Conservation (phyloP, 1,140 invertebrate species). For the Bombus fervidus region DNA sequence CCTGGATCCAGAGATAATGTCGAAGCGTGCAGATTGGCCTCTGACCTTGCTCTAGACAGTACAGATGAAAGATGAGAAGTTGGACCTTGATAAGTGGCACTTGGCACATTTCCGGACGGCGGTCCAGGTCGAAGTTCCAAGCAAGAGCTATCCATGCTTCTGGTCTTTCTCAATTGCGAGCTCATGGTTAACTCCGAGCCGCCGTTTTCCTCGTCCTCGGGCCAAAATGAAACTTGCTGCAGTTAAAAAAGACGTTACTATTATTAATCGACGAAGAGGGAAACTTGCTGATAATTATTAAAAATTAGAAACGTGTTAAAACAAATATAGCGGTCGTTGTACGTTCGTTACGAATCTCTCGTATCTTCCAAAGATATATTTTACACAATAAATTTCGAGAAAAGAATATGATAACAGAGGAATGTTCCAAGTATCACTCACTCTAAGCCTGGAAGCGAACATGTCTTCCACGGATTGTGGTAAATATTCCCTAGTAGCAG, state of each 20-base stretch:
- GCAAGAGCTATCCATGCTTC: slow-evolving; percentile 94
- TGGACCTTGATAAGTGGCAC: slow-evolving; percentile 63
- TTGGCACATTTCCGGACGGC: slow-evolving; percentile 66
- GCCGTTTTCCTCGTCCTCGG: slow-evolving; percentile 86
- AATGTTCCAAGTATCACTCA: slow-evolving; percentile 70
- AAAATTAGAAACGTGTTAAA: background rate
- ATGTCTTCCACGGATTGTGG: slow-evolving; percentile 91
- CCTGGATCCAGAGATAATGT: slow-evolving; percentile 84
- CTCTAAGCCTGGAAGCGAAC: slow-evolving; percentile 89
- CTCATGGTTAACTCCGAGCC: slow-evolving; percentile 84
- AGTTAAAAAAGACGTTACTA: slow-evolving; percentile 26
- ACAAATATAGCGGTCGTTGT: too few species aligned
- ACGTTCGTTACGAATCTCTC: background rate
- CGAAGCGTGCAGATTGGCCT: slow-evolving; percentile 91
- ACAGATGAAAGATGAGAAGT: slow-evolving; percentile 74
- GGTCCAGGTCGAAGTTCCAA: slow-evolving; percentile 87
- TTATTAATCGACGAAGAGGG: too few species aligned
- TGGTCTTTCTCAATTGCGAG: slow-evolving; percentile 91
- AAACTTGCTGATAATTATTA: background rate
- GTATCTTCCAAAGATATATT: background rate
- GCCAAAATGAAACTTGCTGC: slow-evolving; percentile 91
- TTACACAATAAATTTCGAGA: background rate
- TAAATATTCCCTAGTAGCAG: slow-evolving; percentile 91
- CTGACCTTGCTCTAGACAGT: slow-evolving; percentile 91
- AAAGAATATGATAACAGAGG: background rate